phyloP scores from a whole-genome alignment of 2,888 invertebrate genomes.

The Temnothorax unifasciatus region DNA sequence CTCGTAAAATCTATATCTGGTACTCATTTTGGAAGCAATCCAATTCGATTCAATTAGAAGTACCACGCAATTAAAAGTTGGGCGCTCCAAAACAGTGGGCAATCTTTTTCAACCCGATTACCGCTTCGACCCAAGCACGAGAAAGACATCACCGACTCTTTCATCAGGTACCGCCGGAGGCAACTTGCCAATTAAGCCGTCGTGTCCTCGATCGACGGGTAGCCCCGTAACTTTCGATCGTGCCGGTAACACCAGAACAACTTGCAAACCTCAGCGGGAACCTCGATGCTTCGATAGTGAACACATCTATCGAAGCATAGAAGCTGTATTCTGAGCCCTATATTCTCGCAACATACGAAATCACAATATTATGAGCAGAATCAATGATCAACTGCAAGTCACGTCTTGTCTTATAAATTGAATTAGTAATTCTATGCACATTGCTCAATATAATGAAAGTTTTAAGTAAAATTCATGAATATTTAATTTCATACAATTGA shows the following conservation, averaged over 20 bases:
- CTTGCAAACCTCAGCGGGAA: slow-evolving; percentile 34
- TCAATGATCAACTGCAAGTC: slow-evolving; percentile 44
- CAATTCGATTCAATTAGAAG: slow-evolving; percentile 52
- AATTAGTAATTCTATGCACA: background rate
- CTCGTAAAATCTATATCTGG: slow-evolving; percentile 15
- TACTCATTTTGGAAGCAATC: slow-evolving; percentile 45
- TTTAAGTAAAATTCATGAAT: background rate
- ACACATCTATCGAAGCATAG: slow-evolving; percentile 30
- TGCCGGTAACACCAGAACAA: slow-evolving; percentile 53
- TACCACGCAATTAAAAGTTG: slow-evolving; percentile 48
- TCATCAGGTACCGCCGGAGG: slow-evolving; percentile 61
- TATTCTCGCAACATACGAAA: slow-evolving; percentile 68
- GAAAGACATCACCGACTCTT: slow-evolving; percentile 66
- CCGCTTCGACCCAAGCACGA: slow-evolving; percentile 61
- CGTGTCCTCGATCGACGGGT: slow-evolving; percentile 44
- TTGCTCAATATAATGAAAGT: background rate
- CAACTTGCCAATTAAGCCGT: slow-evolving; percentile 73
- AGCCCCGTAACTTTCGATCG: slow-evolving; percentile 57
- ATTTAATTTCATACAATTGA: background rate
- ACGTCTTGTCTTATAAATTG: background rate
- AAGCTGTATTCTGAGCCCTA: slow-evolving; percentile 11
- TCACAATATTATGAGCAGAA: slow-evolving; percentile 68
- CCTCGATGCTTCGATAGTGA: slow-evolving; percentile 4
- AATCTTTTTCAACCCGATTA: slow-evolving; percentile 51
- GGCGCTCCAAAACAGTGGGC: slow-evolving; percentile 51